A percentile compares a stretch with the other conserved stretches of the same genome.
These are phyloP conservation scores for Chelonia mydas DNA, from an alignment of 2,797 vertebrate genomes.

Conservation along the genomic window DNA sequence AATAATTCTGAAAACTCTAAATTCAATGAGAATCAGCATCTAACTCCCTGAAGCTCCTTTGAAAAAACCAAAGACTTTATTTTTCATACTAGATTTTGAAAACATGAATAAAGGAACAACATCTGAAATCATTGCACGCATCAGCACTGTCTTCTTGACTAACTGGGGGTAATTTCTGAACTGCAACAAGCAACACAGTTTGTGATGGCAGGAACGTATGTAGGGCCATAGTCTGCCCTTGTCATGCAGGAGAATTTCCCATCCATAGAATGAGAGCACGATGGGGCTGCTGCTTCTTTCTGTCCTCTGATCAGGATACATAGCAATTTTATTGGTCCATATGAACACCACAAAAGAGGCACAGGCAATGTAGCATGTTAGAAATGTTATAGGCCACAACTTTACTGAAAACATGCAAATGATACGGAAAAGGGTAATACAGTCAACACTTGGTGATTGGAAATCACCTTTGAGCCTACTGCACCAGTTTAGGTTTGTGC, in stretches of 20 bases:
- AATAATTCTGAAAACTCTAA: not conserved
- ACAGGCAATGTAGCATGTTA: not conserved
- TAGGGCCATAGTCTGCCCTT: conserved; percentile 32
- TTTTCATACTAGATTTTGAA: not conserved
- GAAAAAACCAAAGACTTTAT: not conserved
- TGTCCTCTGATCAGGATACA: conserved; percentile 47
- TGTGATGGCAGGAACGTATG: conserved; percentile 35
- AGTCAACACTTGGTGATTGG: not conserved
- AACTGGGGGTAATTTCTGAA: not conserved
- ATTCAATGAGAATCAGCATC: accelerated
- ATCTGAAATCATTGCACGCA: not conserved
- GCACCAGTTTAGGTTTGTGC: too few species aligned
- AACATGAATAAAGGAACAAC: not conserved
- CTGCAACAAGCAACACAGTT: not conserved
- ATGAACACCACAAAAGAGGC: not conserved
- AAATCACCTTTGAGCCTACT: not conserved
- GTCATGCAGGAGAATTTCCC: not conserved
- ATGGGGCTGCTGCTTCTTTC: conserved; percentile 21
- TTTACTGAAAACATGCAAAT: not conserved
- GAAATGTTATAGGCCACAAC: not conserved
- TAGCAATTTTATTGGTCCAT: conserved; percentile 31
- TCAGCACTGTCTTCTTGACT: not conserved
- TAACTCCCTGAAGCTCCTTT: not conserved
- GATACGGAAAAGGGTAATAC: not conserved
- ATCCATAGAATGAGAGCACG: not conserved